Evolutionary conservation across 2,797 vertebrate genomes (phyloP), one percentile per base, ranked within the genome.

Genomic region (Ctenosaura bakeri): DNA sequence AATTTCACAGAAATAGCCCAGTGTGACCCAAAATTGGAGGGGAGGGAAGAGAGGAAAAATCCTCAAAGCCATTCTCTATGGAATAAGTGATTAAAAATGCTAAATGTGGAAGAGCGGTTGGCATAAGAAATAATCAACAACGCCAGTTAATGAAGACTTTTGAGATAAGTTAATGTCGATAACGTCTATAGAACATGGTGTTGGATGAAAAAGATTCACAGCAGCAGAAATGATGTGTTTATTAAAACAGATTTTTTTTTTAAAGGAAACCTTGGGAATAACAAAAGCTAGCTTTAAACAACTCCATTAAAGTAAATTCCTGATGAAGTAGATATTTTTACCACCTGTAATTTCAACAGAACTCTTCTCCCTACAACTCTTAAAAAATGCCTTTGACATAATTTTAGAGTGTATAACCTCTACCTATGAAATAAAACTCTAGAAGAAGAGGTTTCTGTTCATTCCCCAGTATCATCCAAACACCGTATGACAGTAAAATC

Each of bases 1-100:
- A 97, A 97, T 97, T 97, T 97, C 96, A 97, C 95, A 97, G 94
- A 93, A 95, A 89, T 95, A 95, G 94, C 90, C 96, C 95, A 29
- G 84, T 94, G 86, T 96, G 96, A 97, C 96, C 94, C 91, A 93
- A 96, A 95, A 96, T 88, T 78, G 80, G 56, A 52, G 42, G 42
- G 18, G 14, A 32, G 66, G 38, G 88, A 74, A 54, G 38, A 66
- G 50, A 12, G 38, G 87, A 83, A 91, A 89, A 80, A 73, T n/a
- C 90, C 91, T 96, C 91, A 95, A 96, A 96, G 94, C 83, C 94
- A 90, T 46, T 89, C 90, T 96, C 91, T 89, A 64, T 90, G 91
- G 95, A 95, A 94, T 87, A 84, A 92, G 87, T 93, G 94, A 96
- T 96, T 94, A 95, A 94, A 95, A 92, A 93, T 26, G 38, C 62